A percentile compares a stretch with the other conserved stretches of the same genome.
These are phyloP conservation scores for Tragelaphus buxtoni DNA, from an alignment of 2,113 vertebrate genomes.

Conservation along the genomic window DNA sequence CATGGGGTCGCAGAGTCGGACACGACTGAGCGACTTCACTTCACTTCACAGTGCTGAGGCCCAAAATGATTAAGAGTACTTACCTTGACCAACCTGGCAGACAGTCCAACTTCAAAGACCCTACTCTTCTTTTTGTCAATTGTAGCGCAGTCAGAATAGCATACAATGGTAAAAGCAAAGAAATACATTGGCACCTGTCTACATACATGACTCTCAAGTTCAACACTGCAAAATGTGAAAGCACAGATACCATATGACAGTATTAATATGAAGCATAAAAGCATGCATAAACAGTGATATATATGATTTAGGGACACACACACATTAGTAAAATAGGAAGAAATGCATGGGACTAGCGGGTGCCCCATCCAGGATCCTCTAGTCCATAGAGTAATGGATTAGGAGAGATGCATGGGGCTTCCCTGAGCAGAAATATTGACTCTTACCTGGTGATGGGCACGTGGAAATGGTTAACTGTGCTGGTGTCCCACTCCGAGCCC, in stretches of 20 bases:
- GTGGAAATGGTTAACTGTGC: fast-evolving
- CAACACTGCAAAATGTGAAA: not conserved
- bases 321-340: not conserved
- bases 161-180: not conserved
- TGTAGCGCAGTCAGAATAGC: not conserved
- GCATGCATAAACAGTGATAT: not conserved
- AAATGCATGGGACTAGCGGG: not conserved
- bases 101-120: not conserved
- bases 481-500: not conserved
- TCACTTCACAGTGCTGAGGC: not conserved
- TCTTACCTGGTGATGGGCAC: not conserved
- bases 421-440: not conserved
- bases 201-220: not conserved
- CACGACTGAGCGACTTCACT: no score
- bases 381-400: not conserved
- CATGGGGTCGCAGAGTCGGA: no score
- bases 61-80: not conserved
- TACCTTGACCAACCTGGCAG: not conserved
- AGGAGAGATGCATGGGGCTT: not conserved
- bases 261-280: not conserved
- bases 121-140: not conserved
- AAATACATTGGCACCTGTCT: not conserved
- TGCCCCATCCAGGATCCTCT: not conserved
- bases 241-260: not conserved
- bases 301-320: not conserved